These are phyloP conservation scores for Leucozona laternaria DNA, from an alignment of 2,888 invertebrate species.

Conservation along the genomic window DNA sequence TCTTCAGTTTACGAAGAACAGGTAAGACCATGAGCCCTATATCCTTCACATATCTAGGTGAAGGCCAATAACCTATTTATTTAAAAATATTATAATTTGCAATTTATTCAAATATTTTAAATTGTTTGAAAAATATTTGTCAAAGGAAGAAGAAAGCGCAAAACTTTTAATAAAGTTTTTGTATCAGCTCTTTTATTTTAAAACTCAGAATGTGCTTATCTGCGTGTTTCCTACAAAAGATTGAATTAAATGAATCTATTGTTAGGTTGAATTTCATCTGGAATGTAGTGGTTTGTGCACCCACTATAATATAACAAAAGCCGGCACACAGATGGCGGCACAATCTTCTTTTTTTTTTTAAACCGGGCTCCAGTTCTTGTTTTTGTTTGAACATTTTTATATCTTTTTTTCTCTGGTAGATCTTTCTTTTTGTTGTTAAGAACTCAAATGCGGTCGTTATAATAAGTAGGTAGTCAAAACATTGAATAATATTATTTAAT, in stretches of 20 bases:
- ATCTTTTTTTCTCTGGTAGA: not conserved
- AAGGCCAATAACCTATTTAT: too few species aligned
- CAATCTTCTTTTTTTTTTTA: not conserved
- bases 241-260: not conserved
- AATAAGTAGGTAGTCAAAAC: constrained; percentile 15
- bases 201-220: not conserved
- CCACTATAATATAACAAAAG: not conserved
- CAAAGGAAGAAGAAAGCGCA: not conserved
- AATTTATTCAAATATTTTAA: too few species aligned
- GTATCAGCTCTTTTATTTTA: not conserved
- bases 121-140: too few species aligned
- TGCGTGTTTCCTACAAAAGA: too few species aligned
- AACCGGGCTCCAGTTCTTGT: not conserved
- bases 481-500: not conserved
- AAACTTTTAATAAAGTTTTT: not conserved
- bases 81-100: too few species aligned
- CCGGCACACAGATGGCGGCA: not conserved
- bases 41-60: too few species aligned
- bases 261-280: not conserved
- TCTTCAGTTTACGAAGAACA: too few species aligned
- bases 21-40: too few species aligned
- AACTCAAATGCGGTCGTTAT: constrained; percentile 11
- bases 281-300: not conserved
- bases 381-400: not conserved
- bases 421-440: not conserved